phyloP scores from a whole-genome alignment of 1,140 invertebrate genomes.

The Papilio polytes region DNA sequence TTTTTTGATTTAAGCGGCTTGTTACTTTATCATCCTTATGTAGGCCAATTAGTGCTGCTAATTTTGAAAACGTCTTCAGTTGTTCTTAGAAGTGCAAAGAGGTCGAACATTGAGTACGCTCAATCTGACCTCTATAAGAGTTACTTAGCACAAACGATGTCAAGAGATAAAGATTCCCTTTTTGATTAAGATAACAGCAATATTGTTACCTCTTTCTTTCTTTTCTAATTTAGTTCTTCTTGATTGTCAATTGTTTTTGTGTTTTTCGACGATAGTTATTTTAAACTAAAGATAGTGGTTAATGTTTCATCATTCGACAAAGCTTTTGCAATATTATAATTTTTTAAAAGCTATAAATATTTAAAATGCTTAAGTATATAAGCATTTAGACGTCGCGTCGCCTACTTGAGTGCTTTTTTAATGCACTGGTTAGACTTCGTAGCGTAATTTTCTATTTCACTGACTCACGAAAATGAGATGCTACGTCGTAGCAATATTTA shows the following conservation, averaged over 20 bases:
- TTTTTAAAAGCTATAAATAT: neutral
- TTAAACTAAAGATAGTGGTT: too few relatives aligned
- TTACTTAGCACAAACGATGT: neutral
- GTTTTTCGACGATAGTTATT: too few relatives aligned
- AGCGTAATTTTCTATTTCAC: conserved; percentile 12
- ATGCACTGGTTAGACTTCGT: conserved; percentile 14
- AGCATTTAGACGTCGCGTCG: neutral
- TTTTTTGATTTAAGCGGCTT: neutral
- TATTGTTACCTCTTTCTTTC: too few relatives aligned
- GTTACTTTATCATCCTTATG: neutral
- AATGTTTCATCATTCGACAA: too few relatives aligned
- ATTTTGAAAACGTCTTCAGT: conserved; percentile 10
- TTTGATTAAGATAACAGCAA: neutral
- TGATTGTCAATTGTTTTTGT: too few relatives aligned
- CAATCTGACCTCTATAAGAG: neutral
- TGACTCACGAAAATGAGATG: conserved; percentile 11
- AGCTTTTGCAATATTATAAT: neutral
- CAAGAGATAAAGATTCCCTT: neutral
- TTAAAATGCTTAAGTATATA: neutral
- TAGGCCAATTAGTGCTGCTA: neutral
- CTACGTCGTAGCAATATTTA: conserved; percentile 12
- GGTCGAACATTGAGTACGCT: neutral
- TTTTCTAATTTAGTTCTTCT: too few relatives aligned
- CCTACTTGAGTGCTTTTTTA: conserved; percentile 11
- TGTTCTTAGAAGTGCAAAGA: neutral